These are phyloP conservation scores for Plebejus argus DNA, from an alignment of 2,888 invertebrate genomes.

Conservation along the genomic window DNA sequence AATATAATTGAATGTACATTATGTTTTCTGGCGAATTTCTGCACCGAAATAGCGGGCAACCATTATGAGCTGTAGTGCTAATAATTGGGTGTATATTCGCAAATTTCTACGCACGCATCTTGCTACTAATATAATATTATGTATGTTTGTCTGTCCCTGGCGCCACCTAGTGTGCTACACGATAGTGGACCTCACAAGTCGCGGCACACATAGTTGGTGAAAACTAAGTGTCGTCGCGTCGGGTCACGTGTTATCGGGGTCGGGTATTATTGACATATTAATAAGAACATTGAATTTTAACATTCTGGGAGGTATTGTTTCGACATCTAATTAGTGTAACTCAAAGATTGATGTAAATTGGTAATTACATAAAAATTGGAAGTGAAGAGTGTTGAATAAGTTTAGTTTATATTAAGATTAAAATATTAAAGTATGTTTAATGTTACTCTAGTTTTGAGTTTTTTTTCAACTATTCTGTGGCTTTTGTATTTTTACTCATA, in stretches of 20 bases:
- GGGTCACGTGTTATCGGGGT: conserved; percentile 72
- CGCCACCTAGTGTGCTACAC: conserved; percentile 58
- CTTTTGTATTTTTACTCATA: too few species aligned
- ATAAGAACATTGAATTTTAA: conserved; percentile 73
- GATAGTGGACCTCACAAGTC: conserved; percentile 46
- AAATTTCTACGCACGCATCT: neutral
- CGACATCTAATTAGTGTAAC: conserved; percentile 49
- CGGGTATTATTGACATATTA: conserved; percentile 76
- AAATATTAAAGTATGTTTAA: too few species aligned
- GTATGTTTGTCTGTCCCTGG: conserved; percentile 46
- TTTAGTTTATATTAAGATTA: neutral
- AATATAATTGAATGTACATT: too few species aligned
- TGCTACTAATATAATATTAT: neutral
- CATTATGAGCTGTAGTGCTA: too few species aligned
- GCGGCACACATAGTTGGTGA: conserved; percentile 67
- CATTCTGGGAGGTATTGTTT: conserved; percentile 62
- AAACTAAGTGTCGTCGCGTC: conserved; percentile 73
- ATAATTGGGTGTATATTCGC: too few species aligned
- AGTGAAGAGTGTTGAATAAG: neutral
- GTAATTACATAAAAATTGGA: neutral
- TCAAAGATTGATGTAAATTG: neutral
- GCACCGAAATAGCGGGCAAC: too few species aligned
- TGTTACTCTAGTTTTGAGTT: too few species aligned
- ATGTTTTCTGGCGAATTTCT: too few species aligned
- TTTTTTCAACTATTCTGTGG: too few species aligned